phyloP scores from a whole-genome alignment of 2,113 vertebrate species.

The Thomomys bottae region DNA sequence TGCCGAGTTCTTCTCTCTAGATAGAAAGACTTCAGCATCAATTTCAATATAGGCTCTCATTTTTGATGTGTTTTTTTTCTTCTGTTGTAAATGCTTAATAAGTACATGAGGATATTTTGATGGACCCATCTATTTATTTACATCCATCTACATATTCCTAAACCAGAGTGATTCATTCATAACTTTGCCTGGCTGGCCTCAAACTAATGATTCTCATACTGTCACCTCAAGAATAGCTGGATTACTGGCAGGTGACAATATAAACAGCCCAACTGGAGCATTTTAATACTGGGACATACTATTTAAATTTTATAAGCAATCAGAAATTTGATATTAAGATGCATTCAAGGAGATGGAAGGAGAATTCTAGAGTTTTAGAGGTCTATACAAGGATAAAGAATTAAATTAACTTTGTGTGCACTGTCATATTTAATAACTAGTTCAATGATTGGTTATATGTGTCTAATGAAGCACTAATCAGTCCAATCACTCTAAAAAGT shows the following conservation, averaged over 20 bases:
- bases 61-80: neutral
- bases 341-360: neutral
- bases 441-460: neutral
- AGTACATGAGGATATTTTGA: neutral
- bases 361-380: neutral
- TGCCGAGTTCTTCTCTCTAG: neutral
- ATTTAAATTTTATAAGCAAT: neutral
- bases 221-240: too few species aligned
- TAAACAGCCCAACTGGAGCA: neutral
- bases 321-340: neutral
- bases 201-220: neutral
- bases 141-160: conserved; percentile 6
- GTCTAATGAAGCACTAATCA: neutral
- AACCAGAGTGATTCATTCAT: conserved; percentile 19
- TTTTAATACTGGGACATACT: neutral
- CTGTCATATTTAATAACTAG: neutral
- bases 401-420: neutral
- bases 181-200: too few species aligned
- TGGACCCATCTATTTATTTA: conserved; percentile 6
- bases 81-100: neutral
- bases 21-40: neutral
- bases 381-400: neutral
- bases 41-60: neutral
- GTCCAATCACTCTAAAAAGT: neutral
- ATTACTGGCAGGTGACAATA: too few species aligned